These are phyloP conservation scores for Drosophila melanosoma DNA, from an alignment of 2,888 invertebrate genomes.

Conservation along the genomic window DNA sequence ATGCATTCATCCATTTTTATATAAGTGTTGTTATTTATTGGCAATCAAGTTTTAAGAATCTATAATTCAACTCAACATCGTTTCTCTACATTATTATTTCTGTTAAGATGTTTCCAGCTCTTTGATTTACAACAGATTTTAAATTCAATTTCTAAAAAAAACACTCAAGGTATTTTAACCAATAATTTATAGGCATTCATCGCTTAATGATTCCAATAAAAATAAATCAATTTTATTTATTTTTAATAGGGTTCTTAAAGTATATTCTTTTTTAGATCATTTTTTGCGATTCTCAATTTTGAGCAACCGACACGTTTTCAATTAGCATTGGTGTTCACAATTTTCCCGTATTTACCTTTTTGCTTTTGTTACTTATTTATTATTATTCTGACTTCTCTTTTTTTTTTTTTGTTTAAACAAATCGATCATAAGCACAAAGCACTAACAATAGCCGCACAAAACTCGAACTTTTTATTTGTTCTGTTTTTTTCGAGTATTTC, in stretches of 20 bases:
- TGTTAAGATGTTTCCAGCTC: neutral
- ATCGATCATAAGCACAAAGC: conserved; percentile 37
- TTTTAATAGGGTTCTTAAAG: conserved; percentile 13
- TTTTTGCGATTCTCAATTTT: conserved; percentile 14
- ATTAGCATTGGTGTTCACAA: conserved; percentile 29
- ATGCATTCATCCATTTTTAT: neutral
- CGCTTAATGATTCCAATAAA: neutral
- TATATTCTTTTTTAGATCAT: neutral
- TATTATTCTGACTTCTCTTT: conserved; percentile 5
- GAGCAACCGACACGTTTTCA: conserved; percentile 22
- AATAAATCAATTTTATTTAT: conserved; percentile 14
- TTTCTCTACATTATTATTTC: neutral
- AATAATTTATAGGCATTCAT: neutral
- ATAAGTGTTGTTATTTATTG: neutral
- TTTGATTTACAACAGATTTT: neutral
- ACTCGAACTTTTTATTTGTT: conserved; percentile 18
- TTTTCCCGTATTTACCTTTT: conserved; percentile 29
- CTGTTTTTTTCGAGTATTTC: conserved; percentile 50
- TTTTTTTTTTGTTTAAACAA: conserved; percentile 39
- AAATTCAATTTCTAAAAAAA: neutral
- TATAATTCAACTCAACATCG: neutral
- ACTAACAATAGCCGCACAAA: conserved; percentile 46
- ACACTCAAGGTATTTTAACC: neutral
- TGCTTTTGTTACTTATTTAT: conserved; percentile 27
- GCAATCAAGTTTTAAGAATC: neutral